A percentile compares a stretch with the other conserved stretches of the same genome.
Evolutionary conservation across 2,113 vertebrate species (phyloP).

Genomic region (Ictalurus furcatus): DNA sequence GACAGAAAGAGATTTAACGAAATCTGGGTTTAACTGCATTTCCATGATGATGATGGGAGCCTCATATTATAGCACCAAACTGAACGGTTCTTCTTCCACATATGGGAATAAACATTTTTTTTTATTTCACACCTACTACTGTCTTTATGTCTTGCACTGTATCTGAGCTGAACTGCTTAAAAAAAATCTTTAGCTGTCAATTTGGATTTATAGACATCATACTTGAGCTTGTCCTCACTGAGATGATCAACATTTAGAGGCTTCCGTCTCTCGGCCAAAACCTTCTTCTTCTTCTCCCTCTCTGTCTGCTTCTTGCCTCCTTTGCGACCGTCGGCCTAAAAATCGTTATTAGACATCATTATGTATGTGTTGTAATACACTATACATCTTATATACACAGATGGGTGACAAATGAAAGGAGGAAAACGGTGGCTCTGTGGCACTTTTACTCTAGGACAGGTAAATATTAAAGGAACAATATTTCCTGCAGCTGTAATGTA

Average conservation of each 20-base stretch:
- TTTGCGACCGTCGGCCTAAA: slow-evolving; percentile 82
- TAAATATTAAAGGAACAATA: neutral
- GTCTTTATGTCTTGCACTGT: neutral
- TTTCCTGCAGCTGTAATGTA: no score
- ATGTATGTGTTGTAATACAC: neutral
- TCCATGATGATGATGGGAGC: neutral
- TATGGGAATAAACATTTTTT: neutral
- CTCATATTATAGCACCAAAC: neutral
- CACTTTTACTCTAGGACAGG: neutral
- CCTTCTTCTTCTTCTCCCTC: slow-evolving; percentile 97
- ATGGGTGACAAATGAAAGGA: neutral
- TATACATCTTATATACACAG: neutral
- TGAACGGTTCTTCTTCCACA: neutral
- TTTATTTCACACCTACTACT: neutral
- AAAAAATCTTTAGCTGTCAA: neutral
- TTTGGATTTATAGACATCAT: slow-evolving; percentile 35
- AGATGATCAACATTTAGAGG: slow-evolving; percentile 84
- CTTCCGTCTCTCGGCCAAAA: slow-evolving; percentile 88
- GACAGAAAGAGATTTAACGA: neutral
- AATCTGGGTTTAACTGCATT: neutral
- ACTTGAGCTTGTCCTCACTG: slow-evolving; percentile 91
- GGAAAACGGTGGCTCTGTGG: neutral
- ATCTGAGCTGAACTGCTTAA: neutral
- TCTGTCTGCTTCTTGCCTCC: slow-evolving; percentile 94
- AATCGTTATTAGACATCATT: neutral